phyloP scores from a whole-genome alignment of 2,113 vertebrate genomes.

The Chaetodon auriga region DNA sequence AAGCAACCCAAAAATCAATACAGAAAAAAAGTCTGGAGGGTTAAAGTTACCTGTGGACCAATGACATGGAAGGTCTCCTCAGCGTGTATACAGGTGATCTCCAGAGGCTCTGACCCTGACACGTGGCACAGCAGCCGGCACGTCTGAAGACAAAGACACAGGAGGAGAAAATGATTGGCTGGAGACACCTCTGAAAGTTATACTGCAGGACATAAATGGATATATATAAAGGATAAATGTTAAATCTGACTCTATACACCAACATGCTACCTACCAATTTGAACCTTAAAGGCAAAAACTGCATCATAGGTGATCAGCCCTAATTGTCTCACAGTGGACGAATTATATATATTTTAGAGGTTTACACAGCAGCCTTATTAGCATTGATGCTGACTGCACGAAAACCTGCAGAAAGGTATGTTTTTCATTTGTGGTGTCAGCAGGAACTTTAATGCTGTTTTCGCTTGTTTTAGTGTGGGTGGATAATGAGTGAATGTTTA shows the following conservation, averaged over 20 bases:
- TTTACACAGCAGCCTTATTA: neutral
- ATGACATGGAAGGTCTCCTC: slow-evolving; percentile 98
- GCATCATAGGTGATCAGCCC: neutral
- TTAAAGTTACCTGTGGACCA: slow-evolving; percentile 92
- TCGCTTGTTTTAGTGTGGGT: neutral
- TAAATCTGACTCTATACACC: neutral
- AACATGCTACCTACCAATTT: neutral
- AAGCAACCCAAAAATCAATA: neutral
- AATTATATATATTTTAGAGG: neutral
- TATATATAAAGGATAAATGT: no score
- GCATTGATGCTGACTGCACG: neutral
- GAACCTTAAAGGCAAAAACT: neutral
- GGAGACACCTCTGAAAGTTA: neutral
- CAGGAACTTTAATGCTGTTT: neutral
- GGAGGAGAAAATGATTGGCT: neutral
- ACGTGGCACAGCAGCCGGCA: slow-evolving; percentile 94
- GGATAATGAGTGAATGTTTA: neutral
- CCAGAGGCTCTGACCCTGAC: slow-evolving; percentile 95
- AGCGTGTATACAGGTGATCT: slow-evolving; percentile 96
- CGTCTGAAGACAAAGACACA: slow-evolving; percentile 79
- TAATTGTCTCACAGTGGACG: neutral
- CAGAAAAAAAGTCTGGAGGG: neutral
- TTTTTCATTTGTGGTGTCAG: neutral
- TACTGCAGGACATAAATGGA: neutral
- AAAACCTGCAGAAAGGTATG: neutral